Evolutionary conservation across 2,113 vertebrate genomes (phyloP).

Genomic region (Phainopepla nitens): DNA sequence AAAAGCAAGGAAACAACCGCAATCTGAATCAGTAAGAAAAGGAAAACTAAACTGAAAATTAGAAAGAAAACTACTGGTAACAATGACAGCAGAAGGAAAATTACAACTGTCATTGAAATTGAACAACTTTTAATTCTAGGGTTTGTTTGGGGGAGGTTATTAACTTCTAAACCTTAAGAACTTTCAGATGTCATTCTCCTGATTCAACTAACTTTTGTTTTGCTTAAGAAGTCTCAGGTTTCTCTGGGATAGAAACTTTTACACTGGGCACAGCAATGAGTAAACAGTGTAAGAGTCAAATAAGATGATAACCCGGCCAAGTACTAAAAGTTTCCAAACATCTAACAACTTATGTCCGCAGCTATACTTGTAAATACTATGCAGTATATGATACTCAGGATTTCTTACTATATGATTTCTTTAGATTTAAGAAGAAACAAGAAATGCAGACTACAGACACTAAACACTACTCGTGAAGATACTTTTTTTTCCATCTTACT

Average conservation of each 20-base stretch:
- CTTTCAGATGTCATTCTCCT: background rate
- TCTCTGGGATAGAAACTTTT: background rate
- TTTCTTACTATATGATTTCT: background rate
- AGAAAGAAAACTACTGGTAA: background rate
- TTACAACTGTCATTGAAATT: background rate
- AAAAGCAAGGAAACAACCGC: background rate
- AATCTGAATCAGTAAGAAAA: background rate
- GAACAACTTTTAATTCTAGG: background rate
- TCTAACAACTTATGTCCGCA: background rate
- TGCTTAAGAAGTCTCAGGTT: background rate
- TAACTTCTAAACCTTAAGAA: background rate
- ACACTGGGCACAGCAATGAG: background rate
- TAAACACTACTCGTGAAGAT: background rate
- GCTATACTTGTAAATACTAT: background rate
- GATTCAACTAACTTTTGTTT: background rate
- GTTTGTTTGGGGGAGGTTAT: background rate
- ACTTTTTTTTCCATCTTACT: background rate
- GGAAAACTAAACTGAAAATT: background rate
- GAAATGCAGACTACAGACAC: background rate
- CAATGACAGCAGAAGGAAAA: background rate
- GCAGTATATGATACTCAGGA: background rate
- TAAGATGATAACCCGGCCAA: fast-evolving
- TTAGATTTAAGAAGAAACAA: background rate
- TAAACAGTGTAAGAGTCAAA: background rate
- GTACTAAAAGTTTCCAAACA: background rate